These are phyloP conservation scores for Anolis carolinensis DNA, from an alignment of 2,113 vertebrate genomes.

Conservation along the genomic window DNA sequence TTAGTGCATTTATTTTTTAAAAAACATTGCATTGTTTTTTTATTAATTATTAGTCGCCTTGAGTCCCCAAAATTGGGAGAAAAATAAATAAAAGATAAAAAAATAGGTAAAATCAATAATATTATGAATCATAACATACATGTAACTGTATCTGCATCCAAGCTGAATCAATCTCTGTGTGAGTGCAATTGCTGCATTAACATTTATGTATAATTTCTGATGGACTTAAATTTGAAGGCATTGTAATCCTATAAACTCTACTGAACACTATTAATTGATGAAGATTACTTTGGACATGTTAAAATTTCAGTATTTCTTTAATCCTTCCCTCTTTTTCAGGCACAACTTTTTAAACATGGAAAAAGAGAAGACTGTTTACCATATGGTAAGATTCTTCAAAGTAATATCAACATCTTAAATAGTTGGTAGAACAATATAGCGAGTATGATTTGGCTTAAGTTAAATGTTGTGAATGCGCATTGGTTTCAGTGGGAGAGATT, in stretches of 20 bases:
- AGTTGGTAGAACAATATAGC: background rate
- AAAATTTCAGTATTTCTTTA: slow-evolving; percentile 30
- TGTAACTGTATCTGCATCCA: background rate
- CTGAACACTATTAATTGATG: background rate
- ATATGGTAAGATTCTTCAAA: slow-evolving; percentile 80
- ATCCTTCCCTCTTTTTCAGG: slow-evolving; percentile 72
- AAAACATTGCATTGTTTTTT: too few species aligned
- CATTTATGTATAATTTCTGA: background rate
- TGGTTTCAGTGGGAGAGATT: background rate
- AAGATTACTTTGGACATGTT: background rate
- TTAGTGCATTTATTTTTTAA: too few species aligned
- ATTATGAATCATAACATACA: background rate
- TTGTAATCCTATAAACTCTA: background rate
- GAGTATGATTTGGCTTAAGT: background rate
- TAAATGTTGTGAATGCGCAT: background rate
- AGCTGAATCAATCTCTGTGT: too few species aligned
- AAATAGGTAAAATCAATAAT: too few species aligned
- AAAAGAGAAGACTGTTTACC: slow-evolving; percentile 93
- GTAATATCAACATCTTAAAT: background rate
- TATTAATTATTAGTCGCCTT: too few species aligned
- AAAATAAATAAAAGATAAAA: too few species aligned
- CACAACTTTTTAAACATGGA: slow-evolving; percentile 95
- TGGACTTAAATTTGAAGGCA: background rate
- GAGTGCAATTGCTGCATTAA: background rate
- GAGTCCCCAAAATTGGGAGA: too few species aligned